Evolutionary conservation across 2,113 vertebrate genomes (phyloP).

Genomic region (Alosa alosa): DNA sequence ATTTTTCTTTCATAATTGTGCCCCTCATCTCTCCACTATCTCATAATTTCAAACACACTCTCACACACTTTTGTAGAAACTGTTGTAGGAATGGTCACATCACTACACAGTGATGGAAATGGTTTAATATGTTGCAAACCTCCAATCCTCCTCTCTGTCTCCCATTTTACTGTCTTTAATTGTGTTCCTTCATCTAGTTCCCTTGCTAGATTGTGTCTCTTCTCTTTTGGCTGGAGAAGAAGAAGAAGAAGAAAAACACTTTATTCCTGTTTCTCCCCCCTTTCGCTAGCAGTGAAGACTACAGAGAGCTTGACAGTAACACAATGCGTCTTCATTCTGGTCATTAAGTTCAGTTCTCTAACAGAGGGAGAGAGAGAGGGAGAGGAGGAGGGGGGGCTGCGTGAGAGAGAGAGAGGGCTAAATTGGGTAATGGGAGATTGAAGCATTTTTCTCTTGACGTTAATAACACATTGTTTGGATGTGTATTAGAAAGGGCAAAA

Average conservation of each 20-base stretch:
- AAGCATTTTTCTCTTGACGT: slow-evolving; percentile 35
- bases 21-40: too few relatives aligned
- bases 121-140: background rate
- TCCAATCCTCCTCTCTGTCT: background rate
- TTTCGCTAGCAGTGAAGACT: slow-evolving; percentile 29
- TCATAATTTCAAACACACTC: slow-evolving; percentile 1
- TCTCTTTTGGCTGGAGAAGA: background rate
- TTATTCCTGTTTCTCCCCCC: slow-evolving; percentile 2
- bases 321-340: slow-evolving; percentile 42
- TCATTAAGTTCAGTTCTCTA: slow-evolving; percentile 18
- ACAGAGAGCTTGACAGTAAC: slow-evolving; percentile 41
- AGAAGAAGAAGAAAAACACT: background rate
- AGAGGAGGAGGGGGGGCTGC: background rate
- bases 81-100: slow-evolving; percentile 5
- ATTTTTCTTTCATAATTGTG: too few relatives aligned
- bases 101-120: background rate
- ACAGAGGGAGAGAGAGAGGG: slow-evolving; percentile 5
- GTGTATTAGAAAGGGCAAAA: slow-evolving; percentile 5
- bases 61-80: background rate
- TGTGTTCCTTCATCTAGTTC: background rate
- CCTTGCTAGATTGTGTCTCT: background rate
- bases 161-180: slow-evolving; percentile 4
- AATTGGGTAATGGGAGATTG: slow-evolving; percentile 40
- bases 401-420: slow-evolving; percentile 16
- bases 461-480: slow-evolving; percentile 15